These are phyloP conservation scores for Tricholauxania praeusta DNA, from an alignment of 2,888 invertebrate species.

Conservation along the genomic window DNA sequence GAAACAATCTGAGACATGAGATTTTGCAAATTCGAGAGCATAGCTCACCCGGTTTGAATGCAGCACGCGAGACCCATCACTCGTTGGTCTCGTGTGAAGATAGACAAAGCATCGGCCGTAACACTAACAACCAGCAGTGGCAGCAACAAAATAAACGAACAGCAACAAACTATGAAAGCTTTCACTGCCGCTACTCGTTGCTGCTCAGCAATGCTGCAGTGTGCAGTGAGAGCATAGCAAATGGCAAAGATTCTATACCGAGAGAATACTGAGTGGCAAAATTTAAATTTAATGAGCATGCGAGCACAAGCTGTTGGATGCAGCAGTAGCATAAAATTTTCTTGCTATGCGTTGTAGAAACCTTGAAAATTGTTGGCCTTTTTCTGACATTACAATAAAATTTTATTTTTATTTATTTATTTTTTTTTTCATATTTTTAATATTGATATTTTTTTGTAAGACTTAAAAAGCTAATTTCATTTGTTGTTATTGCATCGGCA, in stretches of 20 bases:
- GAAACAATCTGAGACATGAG: constrained; percentile 48
- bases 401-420: neutral
- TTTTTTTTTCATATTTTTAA: neutral
- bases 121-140: neutral
- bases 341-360: neutral
- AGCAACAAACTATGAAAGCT: neutral
- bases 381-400: no score
- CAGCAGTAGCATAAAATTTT: constrained; percentile 1
- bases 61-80: no score
- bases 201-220: no score
- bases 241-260: no score
- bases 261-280: no score
- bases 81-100: no score
- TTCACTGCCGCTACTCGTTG: no score
- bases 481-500: no score
- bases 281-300: neutral
- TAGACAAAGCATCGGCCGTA: neutral
- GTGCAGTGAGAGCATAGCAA: no score
- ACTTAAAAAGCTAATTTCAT: neutral
- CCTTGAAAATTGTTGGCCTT: constrained; percentile 6
- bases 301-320: neutral
- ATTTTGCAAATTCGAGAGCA: constrained; percentile 4
- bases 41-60: neutral
- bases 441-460: neutral
- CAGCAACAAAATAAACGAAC: neutral